These are phyloP conservation scores for Lithophane semibrunnea DNA, from an alignment of 2,888 invertebrate species.

Conservation along the genomic window DNA sequence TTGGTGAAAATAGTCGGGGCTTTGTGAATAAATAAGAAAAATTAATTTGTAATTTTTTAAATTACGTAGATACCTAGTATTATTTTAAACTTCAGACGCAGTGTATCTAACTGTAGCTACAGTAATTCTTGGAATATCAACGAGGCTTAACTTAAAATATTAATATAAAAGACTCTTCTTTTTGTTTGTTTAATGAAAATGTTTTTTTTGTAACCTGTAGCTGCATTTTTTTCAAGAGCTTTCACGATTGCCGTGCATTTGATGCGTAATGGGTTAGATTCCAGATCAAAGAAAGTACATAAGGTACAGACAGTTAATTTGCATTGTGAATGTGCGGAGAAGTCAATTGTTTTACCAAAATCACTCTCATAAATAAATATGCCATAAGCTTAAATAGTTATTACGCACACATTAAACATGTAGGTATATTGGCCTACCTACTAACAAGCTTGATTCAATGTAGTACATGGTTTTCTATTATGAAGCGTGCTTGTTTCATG, in stretches of 20 bases:
- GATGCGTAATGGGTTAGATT: too few species aligned
- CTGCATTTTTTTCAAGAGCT: too few species aligned
- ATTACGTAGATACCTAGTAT: not conserved
- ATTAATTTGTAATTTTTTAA: not conserved
- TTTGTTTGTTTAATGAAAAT: too few species aligned
- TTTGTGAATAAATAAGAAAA: not conserved
- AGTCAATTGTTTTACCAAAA: not conserved
- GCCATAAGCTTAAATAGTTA: not conserved
- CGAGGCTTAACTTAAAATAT: not conserved
- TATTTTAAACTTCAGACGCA: not conserved
- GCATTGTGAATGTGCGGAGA: not conserved
- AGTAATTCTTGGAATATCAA: not conserved
- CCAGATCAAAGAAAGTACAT: too few species aligned
- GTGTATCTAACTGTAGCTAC: not conserved
- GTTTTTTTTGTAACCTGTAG: too few species aligned
- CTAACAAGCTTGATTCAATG: not conserved
- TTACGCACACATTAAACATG: not conserved
- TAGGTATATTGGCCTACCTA: not conserved
- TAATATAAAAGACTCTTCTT: not conserved
- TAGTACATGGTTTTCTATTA: not conserved
- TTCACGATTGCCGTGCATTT: too few species aligned
- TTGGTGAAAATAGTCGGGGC: not conserved
- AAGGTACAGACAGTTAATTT: too few species aligned
- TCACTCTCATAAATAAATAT: not conserved
- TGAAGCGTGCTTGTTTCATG: not conserved